Percentiles rank a stretch among this genome's conserved stretches.
Conservation (phyloP, 2,888 invertebrate species). For the Ernsta delagoae region DNA sequence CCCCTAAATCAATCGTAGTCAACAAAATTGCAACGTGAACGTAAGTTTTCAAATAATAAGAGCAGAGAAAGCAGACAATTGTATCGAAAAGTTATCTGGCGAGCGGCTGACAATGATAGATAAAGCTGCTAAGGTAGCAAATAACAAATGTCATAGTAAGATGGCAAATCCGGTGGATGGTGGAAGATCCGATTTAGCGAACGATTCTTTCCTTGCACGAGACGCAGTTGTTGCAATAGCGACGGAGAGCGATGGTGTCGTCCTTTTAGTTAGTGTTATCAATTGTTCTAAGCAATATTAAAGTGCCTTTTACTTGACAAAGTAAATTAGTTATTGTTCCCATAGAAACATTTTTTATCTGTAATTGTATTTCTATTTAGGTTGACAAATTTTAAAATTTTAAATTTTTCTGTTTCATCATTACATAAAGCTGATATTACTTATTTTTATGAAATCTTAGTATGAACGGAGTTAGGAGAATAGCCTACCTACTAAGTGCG, state of each 20-base stretch:
- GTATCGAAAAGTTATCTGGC: constrained; percentile 39
- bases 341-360: no score
- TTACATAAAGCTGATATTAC: no score
- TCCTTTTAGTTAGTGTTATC: no score
- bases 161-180: constrained; percentile 46
- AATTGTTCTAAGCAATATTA: no score
- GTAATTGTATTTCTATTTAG: no score
- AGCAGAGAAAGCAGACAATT: constrained; percentile 34
- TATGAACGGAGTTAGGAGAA: no score
- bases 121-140: constrained; percentile 50
- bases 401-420: no score
- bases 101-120: constrained; percentile 62
- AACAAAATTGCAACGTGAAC: constrained; percentile 25
- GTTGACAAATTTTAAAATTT: no score
- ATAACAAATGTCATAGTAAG: constrained; percentile 66
- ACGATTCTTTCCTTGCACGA: constrained; percentile 46
- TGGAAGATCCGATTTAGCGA: constrained; percentile 54
- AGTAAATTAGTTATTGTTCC: no score
- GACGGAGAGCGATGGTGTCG: neutral
- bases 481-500: no score
- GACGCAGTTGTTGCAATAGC: constrained; percentile 36
- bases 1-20: constrained; percentile 21
- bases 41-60: constrained; percentile 36
- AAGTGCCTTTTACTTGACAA: no score
- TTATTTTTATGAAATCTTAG: no score